Evolutionary conservation across 2,888 invertebrate genomes (phyloP), one percentile per base, ranked within the genome.

Genomic region (Serripes groenlandicus): DNA sequence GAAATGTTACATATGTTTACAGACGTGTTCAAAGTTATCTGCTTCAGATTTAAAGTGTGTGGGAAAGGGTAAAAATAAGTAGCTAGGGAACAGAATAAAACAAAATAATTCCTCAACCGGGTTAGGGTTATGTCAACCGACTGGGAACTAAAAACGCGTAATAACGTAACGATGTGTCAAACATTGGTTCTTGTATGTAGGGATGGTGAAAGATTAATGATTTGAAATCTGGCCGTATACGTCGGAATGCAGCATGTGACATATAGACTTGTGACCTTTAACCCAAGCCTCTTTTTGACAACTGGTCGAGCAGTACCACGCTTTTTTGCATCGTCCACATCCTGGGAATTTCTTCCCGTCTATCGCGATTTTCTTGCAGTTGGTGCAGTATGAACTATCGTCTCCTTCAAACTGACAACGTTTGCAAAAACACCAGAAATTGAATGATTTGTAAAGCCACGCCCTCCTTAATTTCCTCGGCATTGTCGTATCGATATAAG

Each of bases 391-490:
- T 0, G 86, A 81, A 5, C 90, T 84, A 58, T 91, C 90, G 69
- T 92, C 92, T 0, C 93, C 93, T 76, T 93, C 93, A 68, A 90
- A 91, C 62, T 89, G 86, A 73, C 93, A 93, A 15, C 91, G 87
- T 26, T 76, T 86, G 66, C 93, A 93, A 49, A 89, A 86, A 72
- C 93, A 93, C 93, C 93, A 93, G 81, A 93, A 93, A 75, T 92
- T 92, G 85, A 92, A 93, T 3, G 92, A 92, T 76, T 91, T 90
- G 78, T 87, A 93, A 18, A 93, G 83, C 93, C 92, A 93, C 23
- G 93, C 92, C 23, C 92, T 85, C 3, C 93, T 86, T 54, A 92
- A 77, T 73, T 88, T 88, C 52, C 91, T 85, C 0, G 91, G 91
- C 90, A 93, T 89, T 0, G 89, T 62, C 0, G 92, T 92, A 71